These are phyloP conservation scores for Hiodon tergisus DNA, from an alignment of 2,113 vertebrate species.

Conservation along the genomic window DNA sequence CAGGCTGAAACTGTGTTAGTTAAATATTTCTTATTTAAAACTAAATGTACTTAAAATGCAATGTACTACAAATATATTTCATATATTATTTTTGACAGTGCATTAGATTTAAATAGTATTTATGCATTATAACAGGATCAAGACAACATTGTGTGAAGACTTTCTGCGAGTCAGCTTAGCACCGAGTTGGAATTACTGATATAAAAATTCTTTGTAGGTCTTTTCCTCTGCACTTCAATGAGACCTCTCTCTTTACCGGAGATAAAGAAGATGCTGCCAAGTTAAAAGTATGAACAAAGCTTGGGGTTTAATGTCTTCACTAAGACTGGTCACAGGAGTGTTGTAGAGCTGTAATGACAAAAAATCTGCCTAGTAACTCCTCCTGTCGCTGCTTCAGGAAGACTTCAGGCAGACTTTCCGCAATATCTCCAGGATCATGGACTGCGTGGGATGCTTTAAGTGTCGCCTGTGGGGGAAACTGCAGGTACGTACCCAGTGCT, in stretches of 20 bases:
- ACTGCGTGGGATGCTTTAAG: conserved; percentile 90
- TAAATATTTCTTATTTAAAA: neutral
- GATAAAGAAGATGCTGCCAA: conserved; percentile 77
- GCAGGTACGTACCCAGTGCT: conserved; percentile 61
- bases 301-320: neutral
- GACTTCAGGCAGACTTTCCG: conserved; percentile 81
- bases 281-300: conserved; percentile 69
- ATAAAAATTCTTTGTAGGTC: conserved; percentile 55
- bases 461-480: conserved; percentile 92
- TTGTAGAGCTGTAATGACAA: neutral
- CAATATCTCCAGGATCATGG: conserved; percentile 94
- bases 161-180: neutral
- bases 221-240: conserved; percentile 87
- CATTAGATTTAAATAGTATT: too few relatives aligned
- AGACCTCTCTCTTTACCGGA: conserved; percentile 83
- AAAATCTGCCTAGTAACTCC: conserved; percentile 1
- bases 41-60: neutral
- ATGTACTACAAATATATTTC: neutral
- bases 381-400: conserved; percentile 58
- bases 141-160: neutral
- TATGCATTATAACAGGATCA: neutral
- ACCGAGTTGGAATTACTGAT: neutral
- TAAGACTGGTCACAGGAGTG: neutral
- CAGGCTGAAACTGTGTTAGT: neutral
- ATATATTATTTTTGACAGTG: neutral